Base-by-base conservation (phyloP, 2,797 vertebrate species). In the Hemitrygon akajei region DNA sequence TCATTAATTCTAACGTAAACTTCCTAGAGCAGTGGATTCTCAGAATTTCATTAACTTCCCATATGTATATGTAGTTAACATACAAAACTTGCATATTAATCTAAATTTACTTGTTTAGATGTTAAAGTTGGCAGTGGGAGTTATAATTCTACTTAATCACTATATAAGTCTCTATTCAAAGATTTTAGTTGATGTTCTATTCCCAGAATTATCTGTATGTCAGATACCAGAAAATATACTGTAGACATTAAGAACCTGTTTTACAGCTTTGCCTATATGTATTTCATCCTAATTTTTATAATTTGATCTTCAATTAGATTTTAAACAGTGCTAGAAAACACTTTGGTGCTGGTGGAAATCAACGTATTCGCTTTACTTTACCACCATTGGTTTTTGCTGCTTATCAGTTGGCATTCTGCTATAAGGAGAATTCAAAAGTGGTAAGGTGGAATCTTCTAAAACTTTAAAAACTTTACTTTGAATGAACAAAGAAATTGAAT, bases 251-350 rank as follows among this genome's bases (percentile, higher is more conserved):
- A 63, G 63, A 66, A n/a, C n/a, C n/a, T 37, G 2, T 69, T n/a
- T 7, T 66, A 34, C n/a, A 89, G 66, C 5, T 63, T 66, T 63
- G n/a, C 63, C 18, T 34, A 69, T 69, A 69, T 34, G 86, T 66
- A 9, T 69, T 89, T 89, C 25, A 66, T 80, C 16, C 1, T 84
- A 2, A 20, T 69, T 34, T 84, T 84, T 84, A 47, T 47, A 66
- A 30, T 1, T 75, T 75, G 2, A 73, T 76, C 7, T 91, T 81
- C 93, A 2, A 7, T 91, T 95, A 99, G 99, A 99, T 99, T 95
- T 97, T 99, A 93, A 99, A 98, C 95, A 99, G 98, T 0, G 98
- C 99, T 80, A 97, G 99, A 95, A 99, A 99, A 95, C 99, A 99
- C 95, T 99, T 99, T 95, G 99, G 99, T 25, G 98, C 99, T 0